phyloP scores from a whole-genome alignment of 2,888 invertebrate genomes.

The Keiferia lycopersicella region DNA sequence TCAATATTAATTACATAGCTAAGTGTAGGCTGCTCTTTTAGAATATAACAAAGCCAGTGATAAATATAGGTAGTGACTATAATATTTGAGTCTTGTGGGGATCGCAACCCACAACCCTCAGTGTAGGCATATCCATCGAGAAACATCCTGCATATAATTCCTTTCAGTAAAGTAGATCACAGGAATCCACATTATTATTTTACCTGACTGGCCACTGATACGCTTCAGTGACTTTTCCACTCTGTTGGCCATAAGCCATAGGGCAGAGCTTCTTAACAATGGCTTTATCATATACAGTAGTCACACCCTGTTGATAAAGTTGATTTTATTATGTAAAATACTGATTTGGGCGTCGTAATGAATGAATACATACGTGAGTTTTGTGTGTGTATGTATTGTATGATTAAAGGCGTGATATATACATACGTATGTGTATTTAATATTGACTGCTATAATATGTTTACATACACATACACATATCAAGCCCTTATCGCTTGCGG shows the following conservation, averaged over 20 bases:
- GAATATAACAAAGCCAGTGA: background rate
- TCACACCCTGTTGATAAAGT: background rate
- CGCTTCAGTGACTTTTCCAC: background rate
- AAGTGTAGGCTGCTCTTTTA: background rate
- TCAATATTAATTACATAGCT: slow-evolving; percentile 1
- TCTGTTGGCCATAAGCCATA: background rate
- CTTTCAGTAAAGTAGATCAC: background rate
- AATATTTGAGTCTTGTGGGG: no score
- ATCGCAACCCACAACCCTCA: no score
- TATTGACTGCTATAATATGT: no score
- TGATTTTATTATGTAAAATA: background rate
- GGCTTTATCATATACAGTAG: slow-evolving; percentile 3
- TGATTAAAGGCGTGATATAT: no score
- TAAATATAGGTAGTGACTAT: no score
- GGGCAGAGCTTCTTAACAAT: background rate
- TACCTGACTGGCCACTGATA: background rate
- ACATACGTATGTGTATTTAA: no score
- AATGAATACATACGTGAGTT: no score
- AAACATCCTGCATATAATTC: background rate
- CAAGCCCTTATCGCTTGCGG: no score
- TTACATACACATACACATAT: no score
- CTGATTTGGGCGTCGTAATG: background rate
- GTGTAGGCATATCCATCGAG: background rate
- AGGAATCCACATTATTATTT: slow-evolving; percentile 3
- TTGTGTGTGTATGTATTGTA: no score